These are phyloP conservation scores for Genyomyrus donnyi DNA, from an alignment of 2,113 vertebrate species.

Conservation along the genomic window DNA sequence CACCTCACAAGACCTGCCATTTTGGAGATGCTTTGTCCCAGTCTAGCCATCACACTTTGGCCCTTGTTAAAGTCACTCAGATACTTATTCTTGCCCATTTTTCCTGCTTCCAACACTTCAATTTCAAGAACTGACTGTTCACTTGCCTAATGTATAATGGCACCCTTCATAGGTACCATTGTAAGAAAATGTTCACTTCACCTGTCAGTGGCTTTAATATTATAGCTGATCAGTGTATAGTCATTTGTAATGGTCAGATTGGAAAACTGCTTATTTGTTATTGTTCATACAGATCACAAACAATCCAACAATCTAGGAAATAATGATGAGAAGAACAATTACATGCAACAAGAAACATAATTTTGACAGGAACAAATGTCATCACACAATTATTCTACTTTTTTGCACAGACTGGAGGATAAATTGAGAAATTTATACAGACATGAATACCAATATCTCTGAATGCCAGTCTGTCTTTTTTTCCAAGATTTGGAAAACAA, in stretches of 20 bases:
- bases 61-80: not conserved
- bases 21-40: not conserved
- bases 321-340: not conserved
- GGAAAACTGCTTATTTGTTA: not conserved
- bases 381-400: not conserved
- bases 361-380: not conserved
- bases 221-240: not conserved
- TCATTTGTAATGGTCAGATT: not conserved
- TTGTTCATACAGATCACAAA: not conserved
- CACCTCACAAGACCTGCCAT: not conserved
- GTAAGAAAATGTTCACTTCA: not conserved
- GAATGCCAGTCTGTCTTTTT: slow-evolving; percentile 6
- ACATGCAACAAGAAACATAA: not conserved
- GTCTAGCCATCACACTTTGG: not conserved
- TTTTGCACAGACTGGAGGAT: not conserved
- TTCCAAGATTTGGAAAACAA: slow-evolving; percentile 1
- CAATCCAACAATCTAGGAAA: not conserved
- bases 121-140: not conserved
- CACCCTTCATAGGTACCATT: not conserved
- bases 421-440: slow-evolving; percentile 4
- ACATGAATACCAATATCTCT: slow-evolving; percentile 13
- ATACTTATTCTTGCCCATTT: not conserved
- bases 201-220: not conserved
- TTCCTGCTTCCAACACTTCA: not conserved
- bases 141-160: not conserved